Evolutionary conservation across 2,888 invertebrate genomes (phyloP), one percentile per base, ranked within the genome.

Genomic region (Leptinotarsa peninsularis): DNA sequence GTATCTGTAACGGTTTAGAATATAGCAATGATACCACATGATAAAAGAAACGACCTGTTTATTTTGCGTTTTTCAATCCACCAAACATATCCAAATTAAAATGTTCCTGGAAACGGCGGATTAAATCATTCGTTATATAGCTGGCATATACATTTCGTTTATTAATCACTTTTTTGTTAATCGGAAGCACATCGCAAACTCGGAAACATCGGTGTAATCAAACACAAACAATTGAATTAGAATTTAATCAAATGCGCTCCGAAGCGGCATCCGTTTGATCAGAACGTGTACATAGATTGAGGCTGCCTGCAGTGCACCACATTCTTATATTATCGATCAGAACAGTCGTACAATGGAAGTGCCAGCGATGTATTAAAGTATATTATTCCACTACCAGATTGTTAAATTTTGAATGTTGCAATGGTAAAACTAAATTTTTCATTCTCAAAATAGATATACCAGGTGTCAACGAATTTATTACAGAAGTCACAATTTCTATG

Each of bases 171-270:
- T 54, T 56, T 69, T 54, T 23, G 49, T 68, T 56, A n/a, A 63
- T 21, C 54, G 33, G 33, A 23, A 56, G 18, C 18, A 56, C 43
- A 52, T 33, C 33, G 7, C 69, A 5, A 14, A n/a, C n/a, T 18
- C 69, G 15, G 27, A 54, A 56, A 27, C 56, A 33, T 33, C 54
- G 27, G 69, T 43, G 52, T 50, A 50, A 68, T 68, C 50, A 54
- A 69, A 69, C 69, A 54, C 33, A 56, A 54, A 69, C 56, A 56
- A 69, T 69, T 69, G 69, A 69, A 56, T 69, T 56, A 69, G 69
- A 69, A 69, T 69, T 69, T 69, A 69, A 69, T 69, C 69, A 56
- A 69, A 69, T 69, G 54, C 33, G 33, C 54, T 69, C 56, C 33
- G 17, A 56, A 69, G 54, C 63, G 68, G 68, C 52, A 56, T 10